phyloP scores from a whole-genome alignment of 2,888 invertebrate genomes.

The Archips xylosteana region DNA sequence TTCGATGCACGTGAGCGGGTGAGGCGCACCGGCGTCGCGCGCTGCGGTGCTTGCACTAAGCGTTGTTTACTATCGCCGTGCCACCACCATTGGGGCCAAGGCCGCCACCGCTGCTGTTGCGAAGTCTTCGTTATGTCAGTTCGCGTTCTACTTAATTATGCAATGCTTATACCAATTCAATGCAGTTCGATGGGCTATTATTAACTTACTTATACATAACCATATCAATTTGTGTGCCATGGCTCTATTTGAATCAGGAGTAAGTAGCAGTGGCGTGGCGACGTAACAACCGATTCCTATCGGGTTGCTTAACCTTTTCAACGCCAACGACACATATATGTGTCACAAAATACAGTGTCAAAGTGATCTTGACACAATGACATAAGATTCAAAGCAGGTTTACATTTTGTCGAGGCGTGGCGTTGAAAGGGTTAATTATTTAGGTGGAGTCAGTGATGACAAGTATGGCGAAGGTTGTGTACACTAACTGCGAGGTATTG shows the following conservation, averaged over 20 bases:
- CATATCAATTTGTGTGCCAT: slow-evolving; percentile 16
- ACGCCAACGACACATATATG: too few relatives aligned
- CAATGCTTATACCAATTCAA: slow-evolving; percentile 73
- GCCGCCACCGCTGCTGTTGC: slow-evolving; percentile 69
- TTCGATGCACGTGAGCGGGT: slow-evolving; percentile 44
- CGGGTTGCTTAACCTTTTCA: too few relatives aligned
- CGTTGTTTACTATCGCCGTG: slow-evolving; percentile 45
- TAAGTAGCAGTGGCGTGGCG: too few relatives aligned
- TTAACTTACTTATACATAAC: slow-evolving; percentile 33
- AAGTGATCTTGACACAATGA: too few relatives aligned
- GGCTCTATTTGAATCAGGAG: background rate
- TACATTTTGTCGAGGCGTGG: too few relatives aligned
- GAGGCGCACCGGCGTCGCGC: slow-evolving; percentile 60
- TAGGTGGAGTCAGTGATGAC: too few relatives aligned
- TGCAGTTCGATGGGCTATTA: slow-evolving; percentile 76
- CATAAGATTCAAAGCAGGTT: too few relatives aligned
- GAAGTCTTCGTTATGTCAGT: slow-evolving; percentile 83
- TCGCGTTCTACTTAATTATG: slow-evolving; percentile 84
- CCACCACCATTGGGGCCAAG: slow-evolving; percentile 73
- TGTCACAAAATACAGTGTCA: too few relatives aligned
- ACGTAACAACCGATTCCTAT: too few relatives aligned
- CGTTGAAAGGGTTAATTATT: too few relatives aligned
- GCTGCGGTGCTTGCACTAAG: slow-evolving; percentile 56
- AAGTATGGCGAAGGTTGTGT: too few relatives aligned
- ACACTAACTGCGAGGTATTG: too few relatives aligned